Base-by-base conservation (phyloP, 2,888 invertebrate species). In the Punctoribates punctum region DNA sequence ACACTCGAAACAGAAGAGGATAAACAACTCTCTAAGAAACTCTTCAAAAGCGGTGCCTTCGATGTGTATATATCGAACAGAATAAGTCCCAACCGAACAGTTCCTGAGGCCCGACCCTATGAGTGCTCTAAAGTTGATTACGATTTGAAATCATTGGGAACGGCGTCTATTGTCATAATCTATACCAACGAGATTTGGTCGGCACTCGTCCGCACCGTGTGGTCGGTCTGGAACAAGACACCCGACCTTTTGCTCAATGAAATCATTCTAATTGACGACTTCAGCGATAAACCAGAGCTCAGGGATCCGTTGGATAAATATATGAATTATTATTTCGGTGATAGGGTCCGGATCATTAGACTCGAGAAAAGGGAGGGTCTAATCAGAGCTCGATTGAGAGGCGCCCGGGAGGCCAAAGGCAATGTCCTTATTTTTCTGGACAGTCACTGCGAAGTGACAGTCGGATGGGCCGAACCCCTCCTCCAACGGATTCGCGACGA, bases 211-310 rank as follows among this genome's bases (percentile, higher is more conserved):
- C 85, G 94, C 77, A 95, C 94, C 0, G 88, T 94, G n/a, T 91
- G 93, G 88, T 93, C 92, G 83, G 93, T 94, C n/a, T 85, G 95
- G 74, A 90, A 92, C 83, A 85, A 89, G 84, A 90, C 89, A 81
- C 91, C 88, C 48, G 86, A 85, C 79, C 86, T 85, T 78, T 87
- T 91, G 81, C 86, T 98, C 17, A 90, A 93, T 83, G 96, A 98
- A 86, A 91, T 98, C 77, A 91, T 98, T 82, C 86, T 98, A 13
- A 91, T 97, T n/a, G 96, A 98, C 83, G 97, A 98, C 85, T 90
- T 90, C 83, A 95, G 95, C 80, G 91, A 92, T 54, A 88, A 88
- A 84, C 87, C 89, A 89, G 83, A 82, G 83, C 81, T 76, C 13
- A 79, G 78, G 48, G 73, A 74, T 2, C 75, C 78, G 34, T 86